phyloP scores from a whole-genome alignment of 2,113 vertebrate species.

The Dipodomys ordii region DNA sequence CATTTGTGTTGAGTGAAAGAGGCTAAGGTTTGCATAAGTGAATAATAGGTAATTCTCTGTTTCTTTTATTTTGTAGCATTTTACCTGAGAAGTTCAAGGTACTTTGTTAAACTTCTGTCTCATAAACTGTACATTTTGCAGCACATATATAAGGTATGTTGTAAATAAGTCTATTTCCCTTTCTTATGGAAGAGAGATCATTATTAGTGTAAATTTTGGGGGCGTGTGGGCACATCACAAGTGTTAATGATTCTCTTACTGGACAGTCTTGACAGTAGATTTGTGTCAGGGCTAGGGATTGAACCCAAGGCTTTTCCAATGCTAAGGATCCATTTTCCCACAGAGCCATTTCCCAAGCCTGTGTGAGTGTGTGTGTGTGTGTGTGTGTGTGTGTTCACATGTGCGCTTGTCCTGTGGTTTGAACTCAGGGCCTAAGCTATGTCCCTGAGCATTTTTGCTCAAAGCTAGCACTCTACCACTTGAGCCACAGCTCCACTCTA shows the following conservation, averaged over 20 bases:
- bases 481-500: too few relatives aligned
- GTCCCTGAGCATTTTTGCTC: too few relatives aligned
- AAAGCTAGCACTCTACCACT: too few relatives aligned
- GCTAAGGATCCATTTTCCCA: too few relatives aligned
- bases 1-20: background rate
- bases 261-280: background rate
- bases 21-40: background rate
- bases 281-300: background rate
- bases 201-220: slow-evolving; percentile 16
- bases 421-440: too few relatives aligned
- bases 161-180: slow-evolving; percentile 57
- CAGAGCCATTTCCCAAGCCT: too few relatives aligned
- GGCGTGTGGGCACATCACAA: background rate
- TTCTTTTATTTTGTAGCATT: slow-evolving; percentile 72
- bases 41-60: slow-evolving; percentile 57
- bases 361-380: too few relatives aligned
- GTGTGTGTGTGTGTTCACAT: too few relatives aligned
- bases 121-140: slow-evolving; percentile 50
- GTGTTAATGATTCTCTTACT: background rate
- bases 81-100: slow-evolving; percentile 71
- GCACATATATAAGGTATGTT: slow-evolving; percentile 77
- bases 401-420: too few relatives aligned
- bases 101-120: slow-evolving; percentile 61
- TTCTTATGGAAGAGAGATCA: background rate
- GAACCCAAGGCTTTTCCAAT: too few relatives aligned